Evolutionary conservation across 1,140 invertebrate species (phyloP).

Genomic region (Hormaphis cornu): DNA sequence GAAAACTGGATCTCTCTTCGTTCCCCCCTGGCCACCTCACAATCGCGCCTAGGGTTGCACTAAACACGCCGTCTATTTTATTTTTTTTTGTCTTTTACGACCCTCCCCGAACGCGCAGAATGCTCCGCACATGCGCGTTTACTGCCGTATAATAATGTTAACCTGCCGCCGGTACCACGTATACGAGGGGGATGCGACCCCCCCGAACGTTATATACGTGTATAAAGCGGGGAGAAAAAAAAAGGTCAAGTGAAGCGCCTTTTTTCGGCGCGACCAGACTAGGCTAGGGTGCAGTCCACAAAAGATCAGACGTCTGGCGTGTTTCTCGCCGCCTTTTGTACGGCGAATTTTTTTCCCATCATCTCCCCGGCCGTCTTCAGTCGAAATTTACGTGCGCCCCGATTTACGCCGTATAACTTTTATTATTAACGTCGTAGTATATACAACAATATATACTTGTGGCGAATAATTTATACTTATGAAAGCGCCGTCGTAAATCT

Average conservation of each 20-base stretch:
- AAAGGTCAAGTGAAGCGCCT: slow-evolving; percentile 32
- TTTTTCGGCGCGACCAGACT: no score
- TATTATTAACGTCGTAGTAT: no score
- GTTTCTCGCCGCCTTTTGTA: slow-evolving; percentile 23
- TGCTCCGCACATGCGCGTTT: no score
- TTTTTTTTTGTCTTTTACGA: slow-evolving; percentile 23
- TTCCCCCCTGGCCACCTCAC: slow-evolving; percentile 17
- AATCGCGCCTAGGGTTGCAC: slow-evolving; percentile 20
- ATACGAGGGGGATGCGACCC: not conserved
- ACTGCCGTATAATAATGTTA: slow-evolving; percentile 21
- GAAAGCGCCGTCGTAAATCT: no score
- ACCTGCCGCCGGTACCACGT: slow-evolving; percentile 7
- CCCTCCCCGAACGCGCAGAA: no score
- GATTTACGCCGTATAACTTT: no score
- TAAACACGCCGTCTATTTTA: slow-evolving; percentile 25
- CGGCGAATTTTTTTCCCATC: slow-evolving; percentile 26
- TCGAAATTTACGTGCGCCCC: slow-evolving; percentile 5
- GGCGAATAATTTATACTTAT: no score
- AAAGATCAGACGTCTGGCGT: slow-evolving; percentile 32
- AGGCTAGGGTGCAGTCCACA: slow-evolving; percentile 25
- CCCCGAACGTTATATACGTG: slow-evolving; percentile 8
- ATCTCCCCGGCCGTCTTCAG: not conserved
- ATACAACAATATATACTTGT: no score
- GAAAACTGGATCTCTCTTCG: slow-evolving; percentile 30
- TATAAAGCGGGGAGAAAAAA: not conserved